Conservation (phyloP, 2,888 invertebrate species). For the Atethmia centrago region DNA sequence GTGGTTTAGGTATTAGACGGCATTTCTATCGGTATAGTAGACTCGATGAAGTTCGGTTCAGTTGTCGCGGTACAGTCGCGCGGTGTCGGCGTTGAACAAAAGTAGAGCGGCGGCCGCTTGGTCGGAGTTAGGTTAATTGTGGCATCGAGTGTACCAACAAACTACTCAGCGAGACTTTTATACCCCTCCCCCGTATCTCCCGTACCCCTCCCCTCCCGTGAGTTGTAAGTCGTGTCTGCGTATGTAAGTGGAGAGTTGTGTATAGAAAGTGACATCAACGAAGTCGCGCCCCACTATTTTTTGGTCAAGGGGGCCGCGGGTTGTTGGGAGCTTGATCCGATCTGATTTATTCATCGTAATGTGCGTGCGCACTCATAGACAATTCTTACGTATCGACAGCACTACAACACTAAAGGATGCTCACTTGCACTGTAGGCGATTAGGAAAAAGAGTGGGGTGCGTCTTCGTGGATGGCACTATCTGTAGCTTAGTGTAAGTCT, state of each 20-base stretch:
- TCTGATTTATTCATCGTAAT: too few relatives aligned
- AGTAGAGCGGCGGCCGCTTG: conserved; percentile 69
- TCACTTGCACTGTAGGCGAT: too few relatives aligned
- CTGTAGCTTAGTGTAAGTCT: conserved; percentile 80
- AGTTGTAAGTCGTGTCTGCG: conserved; percentile 69
- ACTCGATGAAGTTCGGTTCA: conserved; percentile 70
- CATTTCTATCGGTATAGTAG: conserved; percentile 66
- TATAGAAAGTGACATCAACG: too few relatives aligned
- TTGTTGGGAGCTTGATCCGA: too few relatives aligned
- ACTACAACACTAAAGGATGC: too few relatives aligned
- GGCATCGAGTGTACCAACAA: conserved; percentile 87
- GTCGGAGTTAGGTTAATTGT: conserved; percentile 83
- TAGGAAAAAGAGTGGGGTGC: too few relatives aligned
- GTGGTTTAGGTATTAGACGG: conserved; percentile 71
- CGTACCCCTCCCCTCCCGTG: conserved; percentile 55
- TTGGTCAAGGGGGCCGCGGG: too few relatives aligned
- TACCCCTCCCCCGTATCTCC: conserved; percentile 57
- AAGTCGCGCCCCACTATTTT: too few relatives aligned
- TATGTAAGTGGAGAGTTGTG: conserved; percentile 75
- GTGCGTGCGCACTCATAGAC: too few relatives aligned
- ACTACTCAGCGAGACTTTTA: conserved; percentile 86
- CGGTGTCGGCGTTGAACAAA: conserved; percentile 82
- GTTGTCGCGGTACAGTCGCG: conserved; percentile 64
- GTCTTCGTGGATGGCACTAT: too few relatives aligned
- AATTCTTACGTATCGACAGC: too few relatives aligned